phyloP scores from a whole-genome alignment of 2,888 invertebrate species.

The Sericinus montela region DNA sequence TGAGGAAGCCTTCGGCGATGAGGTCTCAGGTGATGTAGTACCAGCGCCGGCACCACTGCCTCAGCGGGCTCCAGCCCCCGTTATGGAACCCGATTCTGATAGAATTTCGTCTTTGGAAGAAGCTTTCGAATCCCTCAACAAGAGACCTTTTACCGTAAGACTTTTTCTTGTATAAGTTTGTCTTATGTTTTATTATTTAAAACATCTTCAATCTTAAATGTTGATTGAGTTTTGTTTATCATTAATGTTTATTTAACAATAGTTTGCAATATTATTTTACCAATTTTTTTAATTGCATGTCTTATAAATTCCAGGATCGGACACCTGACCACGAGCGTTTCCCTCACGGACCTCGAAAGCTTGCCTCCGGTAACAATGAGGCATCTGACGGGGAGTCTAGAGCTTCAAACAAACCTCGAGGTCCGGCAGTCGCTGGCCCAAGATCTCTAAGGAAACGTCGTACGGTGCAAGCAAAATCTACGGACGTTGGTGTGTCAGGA shows the following conservation, averaged over 20 bases:
- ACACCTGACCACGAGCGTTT: constrained; percentile 84
- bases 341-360: constrained; percentile 88
- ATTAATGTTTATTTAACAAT: too few relatives aligned
- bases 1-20: constrained; percentile 68
- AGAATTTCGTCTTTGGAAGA: constrained; percentile 65
- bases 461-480: constrained; percentile 85
- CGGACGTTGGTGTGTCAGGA: constrained; percentile 93
- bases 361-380: constrained; percentile 70
- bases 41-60: constrained; percentile 66
- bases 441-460: constrained; percentile 81
- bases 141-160: constrained; percentile 68
- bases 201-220: too few relatives aligned
- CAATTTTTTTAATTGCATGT: background rate
- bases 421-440: constrained; percentile 75
- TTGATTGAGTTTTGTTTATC: too few relatives aligned
- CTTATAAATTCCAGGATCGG: constrained; percentile 51
- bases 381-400: constrained; percentile 45
- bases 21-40: constrained; percentile 60
- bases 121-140: constrained; percentile 64
- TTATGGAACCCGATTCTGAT: constrained; percentile 51
- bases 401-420: constrained; percentile 72
- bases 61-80: constrained; percentile 58
- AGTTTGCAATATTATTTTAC: too few relatives aligned
- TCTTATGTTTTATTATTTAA: too few relatives aligned
- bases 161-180: too few relatives aligned